A percentile compares a stretch with the other conserved stretches of the same genome.
Evolutionary conservation across 2,888 invertebrate genomes (phyloP).

Genomic region (Trachelus iudaicus): DNA sequence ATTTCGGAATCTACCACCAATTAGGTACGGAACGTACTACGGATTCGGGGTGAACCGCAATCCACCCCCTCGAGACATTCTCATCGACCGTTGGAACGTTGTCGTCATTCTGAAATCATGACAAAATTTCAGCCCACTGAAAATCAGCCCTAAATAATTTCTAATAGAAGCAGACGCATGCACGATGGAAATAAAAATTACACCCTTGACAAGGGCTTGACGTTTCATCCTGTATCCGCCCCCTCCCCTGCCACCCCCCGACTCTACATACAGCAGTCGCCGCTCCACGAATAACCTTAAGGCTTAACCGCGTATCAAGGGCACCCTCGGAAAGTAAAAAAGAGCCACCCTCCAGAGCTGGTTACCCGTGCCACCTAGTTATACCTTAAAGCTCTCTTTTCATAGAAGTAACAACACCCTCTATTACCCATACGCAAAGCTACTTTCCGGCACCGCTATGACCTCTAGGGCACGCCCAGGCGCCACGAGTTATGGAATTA

Average conservation of each 20-base stretch:
- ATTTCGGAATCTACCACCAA: neutral
- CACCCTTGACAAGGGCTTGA: neutral
- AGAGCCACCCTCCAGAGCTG: neutral
- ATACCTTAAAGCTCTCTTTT: neutral
- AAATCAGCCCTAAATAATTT: neutral
- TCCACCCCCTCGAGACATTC: neutral
- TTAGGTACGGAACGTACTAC: neutral
- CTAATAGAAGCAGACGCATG: neutral
- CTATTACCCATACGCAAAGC: neutral
- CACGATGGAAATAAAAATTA: neutral
- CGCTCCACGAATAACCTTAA: neutral
- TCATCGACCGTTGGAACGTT: neutral
- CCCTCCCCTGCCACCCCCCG: too few relatives aligned
- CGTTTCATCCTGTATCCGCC: neutral
- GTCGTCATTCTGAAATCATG: neutral
- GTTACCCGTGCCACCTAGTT: neutral
- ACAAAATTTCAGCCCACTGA: neutral
- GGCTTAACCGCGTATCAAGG: neutral
- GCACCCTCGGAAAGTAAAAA: neutral
- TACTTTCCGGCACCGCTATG: neutral
- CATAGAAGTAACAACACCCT: neutral
- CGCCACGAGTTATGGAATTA: neutral
- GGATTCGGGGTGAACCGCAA: neutral
- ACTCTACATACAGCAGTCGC: accelerated
- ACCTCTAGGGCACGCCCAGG: neutral